These are phyloP conservation scores for Drosophila quinaria DNA, from an alignment of 2,888 invertebrate species.

Conservation along the genomic window DNA sequence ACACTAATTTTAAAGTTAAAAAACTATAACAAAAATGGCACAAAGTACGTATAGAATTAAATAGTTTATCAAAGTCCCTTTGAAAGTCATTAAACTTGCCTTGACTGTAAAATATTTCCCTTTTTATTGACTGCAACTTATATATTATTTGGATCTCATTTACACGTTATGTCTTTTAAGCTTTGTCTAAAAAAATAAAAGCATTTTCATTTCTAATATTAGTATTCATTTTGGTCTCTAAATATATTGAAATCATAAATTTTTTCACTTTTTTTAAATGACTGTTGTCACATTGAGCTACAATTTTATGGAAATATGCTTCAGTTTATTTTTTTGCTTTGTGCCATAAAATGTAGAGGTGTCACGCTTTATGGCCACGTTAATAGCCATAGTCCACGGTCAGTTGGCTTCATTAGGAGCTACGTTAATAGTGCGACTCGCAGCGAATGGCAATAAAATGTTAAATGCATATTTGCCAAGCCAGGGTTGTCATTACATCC, in stretches of 20 bases:
- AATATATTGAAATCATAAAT: neutral
- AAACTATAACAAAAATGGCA: conserved; percentile 1
- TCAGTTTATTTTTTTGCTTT: neutral
- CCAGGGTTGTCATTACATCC: conserved; percentile 48
- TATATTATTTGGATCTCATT: too few species aligned
- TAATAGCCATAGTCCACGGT: conserved; percentile 7
- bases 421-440: conserved; percentile 3
- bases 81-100: too few species aligned
- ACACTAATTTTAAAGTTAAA: neutral
- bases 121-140: too few species aligned
- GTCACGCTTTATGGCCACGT: conserved; percentile 6
- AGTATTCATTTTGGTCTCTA: neutral
- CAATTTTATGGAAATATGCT: neutral
- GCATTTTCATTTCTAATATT: neutral
- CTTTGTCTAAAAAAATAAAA: too few species aligned
- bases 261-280: neutral
- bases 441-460: conserved; percentile 49
- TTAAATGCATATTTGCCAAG: conserved; percentile 37
- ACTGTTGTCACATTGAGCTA: neutral
- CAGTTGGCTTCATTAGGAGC: conserved; percentile 10
- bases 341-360: neutral
- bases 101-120: too few species aligned
- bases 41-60: too few species aligned
- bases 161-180: too few species aligned
- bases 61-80: too few species aligned